phyloP scores from a whole-genome alignment of 2,113 vertebrate species.

The Microtus montanus region DNA sequence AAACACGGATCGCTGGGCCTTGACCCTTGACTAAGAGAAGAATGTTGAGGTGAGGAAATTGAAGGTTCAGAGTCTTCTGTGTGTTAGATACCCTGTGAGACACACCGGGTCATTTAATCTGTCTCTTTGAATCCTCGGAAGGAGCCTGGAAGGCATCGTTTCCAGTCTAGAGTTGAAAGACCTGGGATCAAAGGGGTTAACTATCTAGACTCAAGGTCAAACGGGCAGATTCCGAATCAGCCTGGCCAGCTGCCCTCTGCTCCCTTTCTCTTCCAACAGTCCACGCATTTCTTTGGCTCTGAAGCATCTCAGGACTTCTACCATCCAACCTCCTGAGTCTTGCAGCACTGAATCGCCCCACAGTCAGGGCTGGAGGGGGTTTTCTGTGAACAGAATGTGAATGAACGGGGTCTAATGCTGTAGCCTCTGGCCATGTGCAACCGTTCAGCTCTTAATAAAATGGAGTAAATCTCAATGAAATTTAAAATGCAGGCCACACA shows the following conservation, averaged over 20 bases:
- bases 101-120: background rate
- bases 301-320: background rate
- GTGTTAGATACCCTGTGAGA: background rate
- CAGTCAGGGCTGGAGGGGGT: background rate
- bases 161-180: background rate
- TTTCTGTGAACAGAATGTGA: constrained; percentile 10
- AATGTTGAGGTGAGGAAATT: too few relatives aligned
- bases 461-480: background rate
- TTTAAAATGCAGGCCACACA: background rate
- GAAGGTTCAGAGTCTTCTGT: background rate
- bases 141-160: background rate
- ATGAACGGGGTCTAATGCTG: background rate
- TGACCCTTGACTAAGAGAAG: background rate
- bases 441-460: background rate
- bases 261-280: background rate
- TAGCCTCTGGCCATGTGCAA: background rate
- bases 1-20: fast-evolving
- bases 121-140: background rate
- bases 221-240: background rate
- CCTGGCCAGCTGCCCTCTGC: background rate
- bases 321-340: background rate
- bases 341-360: background rate
- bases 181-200: background rate
- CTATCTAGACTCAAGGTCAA: background rate
- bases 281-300: background rate